Evolutionary conservation across 2,888 invertebrate genomes (phyloP).

Genomic region (Odontocolon sp.): DNA sequence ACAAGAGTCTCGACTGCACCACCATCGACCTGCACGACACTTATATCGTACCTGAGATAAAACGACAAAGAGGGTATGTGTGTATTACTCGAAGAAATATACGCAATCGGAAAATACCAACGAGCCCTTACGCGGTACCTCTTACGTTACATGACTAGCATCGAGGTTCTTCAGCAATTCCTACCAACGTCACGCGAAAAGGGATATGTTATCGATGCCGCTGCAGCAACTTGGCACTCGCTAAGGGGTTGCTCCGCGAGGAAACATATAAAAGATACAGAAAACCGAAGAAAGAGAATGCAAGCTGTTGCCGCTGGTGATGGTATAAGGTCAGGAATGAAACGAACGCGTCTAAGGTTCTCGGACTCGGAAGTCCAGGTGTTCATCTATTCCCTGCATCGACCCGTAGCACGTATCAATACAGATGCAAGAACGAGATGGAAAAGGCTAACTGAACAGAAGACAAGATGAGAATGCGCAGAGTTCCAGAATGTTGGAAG

Average conservation of each 20-base stretch:
- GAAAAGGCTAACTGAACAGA: neutral
- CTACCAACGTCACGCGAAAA: too few relatives aligned
- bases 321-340: constrained; percentile 20
- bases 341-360: neutral
- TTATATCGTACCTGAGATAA: neutral
- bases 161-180: too few relatives aligned
- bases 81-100: neutral
- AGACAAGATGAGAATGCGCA: constrained; percentile 26
- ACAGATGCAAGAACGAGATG: neutral
- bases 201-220: neutral
- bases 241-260: neutral
- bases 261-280: neutral
- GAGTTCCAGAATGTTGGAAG: neutral
- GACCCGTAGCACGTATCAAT: neutral
- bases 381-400: neutral
- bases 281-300: neutral
- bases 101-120: neutral
- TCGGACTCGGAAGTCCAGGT: constrained; percentile 8
- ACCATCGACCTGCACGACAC: neutral
- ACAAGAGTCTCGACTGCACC: neutral
- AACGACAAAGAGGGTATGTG: constrained; percentile 3
- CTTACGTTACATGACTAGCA: too few relatives aligned
- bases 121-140: constrained; percentile 3
- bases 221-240: neutral
- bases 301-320: neutral